These are phyloP conservation scores for Parthenolecanium corni DNA, from an alignment of 2,888 invertebrate species.

Conservation along the genomic window DNA sequence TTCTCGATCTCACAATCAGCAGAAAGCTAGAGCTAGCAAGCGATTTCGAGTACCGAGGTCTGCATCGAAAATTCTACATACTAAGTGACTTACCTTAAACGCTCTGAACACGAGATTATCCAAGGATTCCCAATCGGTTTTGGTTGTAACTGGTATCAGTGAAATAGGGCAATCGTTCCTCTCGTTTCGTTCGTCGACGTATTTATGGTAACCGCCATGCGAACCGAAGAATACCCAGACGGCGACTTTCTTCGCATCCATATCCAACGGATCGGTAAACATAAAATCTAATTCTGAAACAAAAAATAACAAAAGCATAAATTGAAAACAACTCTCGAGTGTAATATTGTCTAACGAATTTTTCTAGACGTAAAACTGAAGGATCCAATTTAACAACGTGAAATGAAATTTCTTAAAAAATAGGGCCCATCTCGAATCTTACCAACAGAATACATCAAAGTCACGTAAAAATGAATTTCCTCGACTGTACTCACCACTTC, in stretches of 20 bases:
- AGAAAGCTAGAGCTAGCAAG: no score
- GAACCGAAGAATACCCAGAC: slow-evolving; percentile 79
- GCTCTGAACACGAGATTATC: slow-evolving; percentile 83
- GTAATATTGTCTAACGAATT: no score
- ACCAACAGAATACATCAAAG: slow-evolving; percentile 1
- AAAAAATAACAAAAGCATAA: not conserved
- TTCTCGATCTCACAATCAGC: no score
- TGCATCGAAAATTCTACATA: no score
- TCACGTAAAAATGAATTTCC: no score
- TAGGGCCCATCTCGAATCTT: no score
- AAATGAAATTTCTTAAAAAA: not conserved
- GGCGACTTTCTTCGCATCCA: slow-evolving; percentile 75
- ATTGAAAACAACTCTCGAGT: no score
- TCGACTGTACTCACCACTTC: slow-evolving; percentile 26
- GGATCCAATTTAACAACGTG: not conserved
- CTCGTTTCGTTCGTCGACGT: slow-evolving; percentile 48
- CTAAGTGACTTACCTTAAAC: slow-evolving; percentile 49
- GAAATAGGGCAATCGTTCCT: slow-evolving; percentile 68
- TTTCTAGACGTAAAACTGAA: no score
- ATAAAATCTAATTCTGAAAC: slow-evolving; percentile 12
- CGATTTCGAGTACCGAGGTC: no score
- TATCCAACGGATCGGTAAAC: slow-evolving; percentile 40
- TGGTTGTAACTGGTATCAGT: slow-evolving; percentile 77
- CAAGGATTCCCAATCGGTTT: slow-evolving; percentile 88
- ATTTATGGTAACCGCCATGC: slow-evolving; percentile 60